Evolutionary conservation across 2,113 vertebrate genomes (phyloP).

Genomic region (Cromileptes altivelis): DNA sequence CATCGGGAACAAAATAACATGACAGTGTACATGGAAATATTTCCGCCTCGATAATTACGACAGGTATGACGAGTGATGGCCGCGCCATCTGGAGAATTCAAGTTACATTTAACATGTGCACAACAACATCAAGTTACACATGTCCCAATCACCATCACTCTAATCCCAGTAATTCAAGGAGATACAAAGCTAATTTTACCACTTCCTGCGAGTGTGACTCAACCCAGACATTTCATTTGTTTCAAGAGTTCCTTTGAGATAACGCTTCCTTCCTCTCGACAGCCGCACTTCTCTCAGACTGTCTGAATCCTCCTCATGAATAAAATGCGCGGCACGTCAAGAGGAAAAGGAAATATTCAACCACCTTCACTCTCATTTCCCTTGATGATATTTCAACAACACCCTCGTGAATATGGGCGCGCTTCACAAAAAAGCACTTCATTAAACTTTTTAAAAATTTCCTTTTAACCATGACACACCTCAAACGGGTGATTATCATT

Average conservation of each 20-base stretch:
- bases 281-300: slow-evolving; percentile 18
- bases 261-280: slow-evolving; percentile 1
- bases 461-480: slow-evolving; percentile 47
- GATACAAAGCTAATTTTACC: slow-evolving; percentile 1
- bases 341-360: slow-evolving; percentile 26
- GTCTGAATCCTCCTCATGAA: slow-evolving; percentile 45
- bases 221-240: slow-evolving; percentile 45
- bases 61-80: slow-evolving; percentile 11
- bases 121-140: slow-evolving; percentile 29
- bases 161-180: slow-evolving; percentile 10
- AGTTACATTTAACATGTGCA: slow-evolving; percentile 5
- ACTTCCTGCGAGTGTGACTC: background rate
- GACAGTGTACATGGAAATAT: slow-evolving; percentile 30
- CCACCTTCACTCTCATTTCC: slow-evolving; percentile 33
- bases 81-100: slow-evolving; percentile 43
- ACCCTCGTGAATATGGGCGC: slow-evolving; percentile 4
- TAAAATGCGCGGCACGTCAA: slow-evolving; percentile 15
- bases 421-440: slow-evolving; percentile 10
- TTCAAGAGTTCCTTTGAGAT: slow-evolving; percentile 58
- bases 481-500: slow-evolving; percentile 67
- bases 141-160: slow-evolving; percentile 30
- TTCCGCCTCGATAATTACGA: slow-evolving; percentile 35
- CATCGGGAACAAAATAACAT: slow-evolving; percentile 57
- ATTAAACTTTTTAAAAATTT: slow-evolving; percentile 14
- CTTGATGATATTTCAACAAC: slow-evolving; percentile 46